A percentile compares a stretch with the other conserved stretches of the same genome.
These are phyloP conservation scores for Epirrhoe tristata DNA, from an alignment of 2,888 invertebrate species.

Conservation along the genomic window DNA sequence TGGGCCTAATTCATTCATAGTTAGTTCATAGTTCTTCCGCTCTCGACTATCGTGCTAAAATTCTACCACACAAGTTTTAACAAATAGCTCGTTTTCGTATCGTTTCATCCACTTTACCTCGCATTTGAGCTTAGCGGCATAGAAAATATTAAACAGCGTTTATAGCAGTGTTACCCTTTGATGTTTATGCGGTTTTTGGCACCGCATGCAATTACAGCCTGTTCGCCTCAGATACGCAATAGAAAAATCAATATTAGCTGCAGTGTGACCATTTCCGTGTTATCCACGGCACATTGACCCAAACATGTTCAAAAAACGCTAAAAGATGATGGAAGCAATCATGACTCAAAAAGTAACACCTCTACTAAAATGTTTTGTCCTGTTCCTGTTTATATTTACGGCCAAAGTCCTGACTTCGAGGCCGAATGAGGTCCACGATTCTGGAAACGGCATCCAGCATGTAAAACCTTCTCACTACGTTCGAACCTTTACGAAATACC, in stretches of 20 bases:
- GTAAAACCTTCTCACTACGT: slow-evolving; percentile 74
- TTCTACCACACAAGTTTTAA: slow-evolving; percentile 1
- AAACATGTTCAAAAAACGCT: slow-evolving; percentile 30
- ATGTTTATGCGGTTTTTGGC: slow-evolving; percentile 16
- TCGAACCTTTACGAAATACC: slow-evolving; percentile 80
- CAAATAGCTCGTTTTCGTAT: slow-evolving; percentile 6
- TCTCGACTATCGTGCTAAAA: not conserved
- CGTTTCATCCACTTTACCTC: slow-evolving; percentile 1
- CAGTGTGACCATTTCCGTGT: slow-evolving; percentile 68
- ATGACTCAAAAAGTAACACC: slow-evolving; percentile 73
- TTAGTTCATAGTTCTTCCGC: slow-evolving; percentile 2
- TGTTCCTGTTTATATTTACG: slow-evolving; percentile 80
- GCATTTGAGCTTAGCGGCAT: not conserved
- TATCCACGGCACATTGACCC: slow-evolving; percentile 30
- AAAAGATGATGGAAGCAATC: slow-evolving; percentile 67
- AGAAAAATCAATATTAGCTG: slow-evolving; percentile 73
- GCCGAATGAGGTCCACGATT: slow-evolving; percentile 72
- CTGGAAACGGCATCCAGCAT: slow-evolving; percentile 70
- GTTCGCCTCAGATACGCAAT: slow-evolving; percentile 42
- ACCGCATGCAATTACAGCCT: slow-evolving; percentile 19
- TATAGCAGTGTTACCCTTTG: not conserved
- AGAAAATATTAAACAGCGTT: slow-evolving; percentile 1
- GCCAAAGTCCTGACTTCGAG: slow-evolving; percentile 78
- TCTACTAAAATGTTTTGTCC: slow-evolving; percentile 75
- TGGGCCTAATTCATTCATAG: not conserved